Conservation (phyloP, 1,140 invertebrate species). For the Vollenhovia emeryi region DNA sequence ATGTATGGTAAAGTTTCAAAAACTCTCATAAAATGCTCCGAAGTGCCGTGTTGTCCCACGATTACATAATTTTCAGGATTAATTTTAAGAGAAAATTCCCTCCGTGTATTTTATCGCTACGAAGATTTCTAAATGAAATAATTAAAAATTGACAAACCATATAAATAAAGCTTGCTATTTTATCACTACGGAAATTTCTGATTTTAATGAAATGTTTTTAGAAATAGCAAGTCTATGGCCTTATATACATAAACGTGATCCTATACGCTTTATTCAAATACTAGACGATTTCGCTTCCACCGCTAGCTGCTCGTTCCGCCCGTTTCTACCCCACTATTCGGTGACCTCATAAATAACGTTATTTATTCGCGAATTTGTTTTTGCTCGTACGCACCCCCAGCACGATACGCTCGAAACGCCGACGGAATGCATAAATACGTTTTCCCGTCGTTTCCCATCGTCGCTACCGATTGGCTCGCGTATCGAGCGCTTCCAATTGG, state of each 20-base stretch:
- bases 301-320: constrained; percentile 10
- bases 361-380: constrained; percentile 75
- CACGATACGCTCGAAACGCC: constrained; percentile 40
- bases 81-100: no score
- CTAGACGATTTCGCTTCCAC: constrained; percentile 36
- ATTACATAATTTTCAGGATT: no score
- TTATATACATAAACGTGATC: not conserved
- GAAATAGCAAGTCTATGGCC: not conserved
- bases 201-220: not conserved
- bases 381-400: constrained; percentile 37
- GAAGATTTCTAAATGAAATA: not conserved
- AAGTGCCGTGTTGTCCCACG: no score
- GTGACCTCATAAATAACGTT: constrained; percentile 70
- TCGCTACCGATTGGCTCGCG: constrained; percentile 37
- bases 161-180: not conserved
- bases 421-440: constrained; percentile 67
- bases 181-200: not conserved
- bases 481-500: constrained; percentile 40
- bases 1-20: no score
- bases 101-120: not conserved
- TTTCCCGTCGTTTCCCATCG: constrained; percentile 44
- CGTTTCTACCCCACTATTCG: constrained; percentile 11
- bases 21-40: no score
- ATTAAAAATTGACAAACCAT: not conserved
- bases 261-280: constrained; percentile 18